Conservation (phyloP, 2,797 vertebrate species). For the Rousettus madagascariensis region DNA sequence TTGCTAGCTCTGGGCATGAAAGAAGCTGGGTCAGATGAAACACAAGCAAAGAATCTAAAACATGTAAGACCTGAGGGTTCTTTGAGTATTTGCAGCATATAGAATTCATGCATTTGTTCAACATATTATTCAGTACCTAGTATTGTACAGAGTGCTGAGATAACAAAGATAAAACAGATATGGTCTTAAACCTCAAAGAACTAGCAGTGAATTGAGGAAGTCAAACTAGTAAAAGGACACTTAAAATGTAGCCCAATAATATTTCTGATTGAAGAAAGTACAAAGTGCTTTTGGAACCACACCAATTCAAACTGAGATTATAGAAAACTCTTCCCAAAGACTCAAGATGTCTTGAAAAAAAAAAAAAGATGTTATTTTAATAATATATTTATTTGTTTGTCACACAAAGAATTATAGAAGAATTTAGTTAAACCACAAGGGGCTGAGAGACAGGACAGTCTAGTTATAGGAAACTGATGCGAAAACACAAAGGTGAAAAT, state of each 20-base stretch:
- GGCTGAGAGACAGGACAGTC: background rate
- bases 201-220: background rate
- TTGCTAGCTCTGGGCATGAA: background rate
- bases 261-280: background rate
- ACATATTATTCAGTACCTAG: background rate
- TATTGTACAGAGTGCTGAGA: background rate
- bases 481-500: background rate
- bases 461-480: background rate
- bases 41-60: background rate
- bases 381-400: background rate
- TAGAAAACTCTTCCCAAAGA: background rate
- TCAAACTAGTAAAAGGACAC: background rate
- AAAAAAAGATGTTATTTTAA: background rate
- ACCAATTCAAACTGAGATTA: background rate
- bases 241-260: background rate
- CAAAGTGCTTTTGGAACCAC: background rate
- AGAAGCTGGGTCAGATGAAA: background rate
- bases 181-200: constrained; percentile 7
- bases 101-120: background rate
- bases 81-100: background rate
- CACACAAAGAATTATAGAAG: background rate
- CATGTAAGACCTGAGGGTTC: background rate
- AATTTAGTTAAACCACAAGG: background rate
- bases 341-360: background rate
- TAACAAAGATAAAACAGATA: background rate